phyloP scores from a whole-genome alignment of 2,797 vertebrate species.

The Esox lucius region DNA sequence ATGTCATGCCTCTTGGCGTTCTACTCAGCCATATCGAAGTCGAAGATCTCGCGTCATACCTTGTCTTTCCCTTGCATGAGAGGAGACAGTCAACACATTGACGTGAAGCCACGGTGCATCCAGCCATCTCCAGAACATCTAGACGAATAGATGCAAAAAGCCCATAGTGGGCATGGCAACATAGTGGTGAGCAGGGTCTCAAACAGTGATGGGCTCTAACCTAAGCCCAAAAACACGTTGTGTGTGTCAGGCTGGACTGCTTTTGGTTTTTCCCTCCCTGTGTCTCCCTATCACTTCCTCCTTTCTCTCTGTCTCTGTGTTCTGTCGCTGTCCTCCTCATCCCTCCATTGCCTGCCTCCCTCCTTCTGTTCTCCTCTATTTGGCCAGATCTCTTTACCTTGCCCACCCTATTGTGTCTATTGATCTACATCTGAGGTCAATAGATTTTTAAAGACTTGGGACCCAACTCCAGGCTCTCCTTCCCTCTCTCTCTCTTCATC shows the following conservation, averaged over 20 bases:
- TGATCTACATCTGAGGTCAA: slow-evolving; percentile 49
- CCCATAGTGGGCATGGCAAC: neutral
- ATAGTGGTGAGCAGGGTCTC: neutral
- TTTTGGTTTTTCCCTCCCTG: neutral
- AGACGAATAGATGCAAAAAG: neutral
- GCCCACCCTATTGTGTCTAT: slow-evolving; percentile 41
- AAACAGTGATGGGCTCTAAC: neutral
- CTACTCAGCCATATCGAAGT: neutral
- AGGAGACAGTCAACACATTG: neutral
- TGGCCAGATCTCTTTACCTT: slow-evolving; percentile 38
- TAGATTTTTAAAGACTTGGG: slow-evolving; percentile 54
- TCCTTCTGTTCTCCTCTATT: slow-evolving; percentile 12
- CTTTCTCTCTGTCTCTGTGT: neutral
- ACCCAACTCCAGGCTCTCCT: slow-evolving; percentile 35
- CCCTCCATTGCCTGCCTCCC: neutral
- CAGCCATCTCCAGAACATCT: neutral
- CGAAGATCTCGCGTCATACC: neutral
- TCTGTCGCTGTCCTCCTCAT: neutral
- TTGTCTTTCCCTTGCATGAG: neutral
- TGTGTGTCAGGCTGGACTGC: neutral
- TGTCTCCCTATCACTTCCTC: neutral
- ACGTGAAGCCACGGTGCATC: neutral
- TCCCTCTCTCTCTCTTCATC: slow-evolving; percentile 12
- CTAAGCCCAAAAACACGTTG: neutral
- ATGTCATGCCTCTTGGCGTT: too few relatives aligned